Conservation (phyloP, 53 echinoderm and acorn worm genomes). For the Patiria pectinifera region DNA sequence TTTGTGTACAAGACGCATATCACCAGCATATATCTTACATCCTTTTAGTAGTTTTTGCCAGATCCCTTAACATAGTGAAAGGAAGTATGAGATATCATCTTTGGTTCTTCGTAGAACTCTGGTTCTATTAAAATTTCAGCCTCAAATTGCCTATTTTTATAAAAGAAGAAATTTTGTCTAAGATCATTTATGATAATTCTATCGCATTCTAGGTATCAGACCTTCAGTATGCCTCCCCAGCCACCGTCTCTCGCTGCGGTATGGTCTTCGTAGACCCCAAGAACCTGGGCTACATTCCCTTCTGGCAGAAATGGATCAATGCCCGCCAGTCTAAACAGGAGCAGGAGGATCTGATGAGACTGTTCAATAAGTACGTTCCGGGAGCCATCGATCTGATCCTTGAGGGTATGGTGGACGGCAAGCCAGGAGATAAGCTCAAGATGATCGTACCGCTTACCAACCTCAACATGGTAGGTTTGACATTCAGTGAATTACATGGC, state of each 20-base stretch:
- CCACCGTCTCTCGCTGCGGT: slow-evolving; percentile 98
- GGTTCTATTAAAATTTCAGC: too few species aligned
- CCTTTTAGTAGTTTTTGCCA: too few species aligned
- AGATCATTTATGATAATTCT: not conserved
- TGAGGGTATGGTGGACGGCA: slow-evolving; percentile 93
- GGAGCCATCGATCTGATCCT: slow-evolving; percentile 86
- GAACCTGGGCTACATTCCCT: slow-evolving; percentile 96
- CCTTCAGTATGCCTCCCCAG: slow-evolving; percentile 97
- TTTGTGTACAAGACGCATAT: too few species aligned
- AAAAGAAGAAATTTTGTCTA: not conserved
- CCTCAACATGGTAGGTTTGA: slow-evolving; percentile 83
- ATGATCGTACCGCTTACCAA: slow-evolving; percentile 93
- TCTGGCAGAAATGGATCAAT: slow-evolving; percentile 96
- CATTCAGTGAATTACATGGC: not conserved
- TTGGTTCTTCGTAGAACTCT: too few species aligned
- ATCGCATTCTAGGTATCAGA: slow-evolving; percentile 81
- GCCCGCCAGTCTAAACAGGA: slow-evolving; percentile 82
- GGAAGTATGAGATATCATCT: too few species aligned
- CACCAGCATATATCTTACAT: too few species aligned
- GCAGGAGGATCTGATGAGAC: slow-evolving; percentile 80
- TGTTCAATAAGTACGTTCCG: slow-evolving; percentile 98
- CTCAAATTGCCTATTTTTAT: too few species aligned
- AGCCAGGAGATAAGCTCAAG: slow-evolving; percentile 93
- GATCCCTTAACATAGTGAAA: too few species aligned
- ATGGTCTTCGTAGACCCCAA: slow-evolving; percentile 99